Evolutionary conservation across 1,140 invertebrate species (phyloP), one percentile per base, ranked within the genome.

Genomic region (Trinorchestia longiramus): DNA sequence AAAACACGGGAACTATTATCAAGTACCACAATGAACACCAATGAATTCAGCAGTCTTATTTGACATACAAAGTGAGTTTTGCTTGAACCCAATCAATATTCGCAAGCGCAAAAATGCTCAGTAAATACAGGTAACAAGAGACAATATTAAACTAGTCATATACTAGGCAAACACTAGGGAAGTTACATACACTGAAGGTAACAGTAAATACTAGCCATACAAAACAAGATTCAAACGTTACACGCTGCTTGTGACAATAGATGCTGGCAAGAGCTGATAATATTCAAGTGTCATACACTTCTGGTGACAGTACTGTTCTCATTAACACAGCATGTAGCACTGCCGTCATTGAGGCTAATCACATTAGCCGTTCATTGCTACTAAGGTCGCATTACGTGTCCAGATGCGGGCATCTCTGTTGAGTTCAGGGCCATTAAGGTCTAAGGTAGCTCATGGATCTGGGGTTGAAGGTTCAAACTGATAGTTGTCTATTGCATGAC

Each of bases 331-430:
- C 88, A 90, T 90, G 11, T 41, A 36, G n/a, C 88, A 90, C 43
- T 90, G 43, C n/a, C 88, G 88, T 90, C 88, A 90, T 42, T 90
- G 88, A 90, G 88, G 43, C 88, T 90, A 41, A 43, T 90, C n/a
- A 41, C 43, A 90, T 90, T 90, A 90, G 88, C 41, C 43, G 41
- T 43, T 90, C 41, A 90, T 43, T 90, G 88, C 43, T 43, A 19
- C 88, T 90, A 42, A 41, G 88, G 88, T 28, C 88, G 3, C 88
- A 90, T 90, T 90, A 43, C 88, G 17, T 36, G 11, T 17, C n/a
- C 41, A 43, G 36, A 41, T 90, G 88, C 88, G 23, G 87, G n/a
- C 28, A 28, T 15, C 88, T 90, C 41, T 15, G 43, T 90, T 42
- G 43, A 90, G 88, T 17, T 90, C 28, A 28, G 28, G 88, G 88